A percentile compares a stretch with the other conserved stretches of the same genome.
Evolutionary conservation across 2,797 vertebrate species (phyloP).

Genomic region (Catharus ustulatus): DNA sequence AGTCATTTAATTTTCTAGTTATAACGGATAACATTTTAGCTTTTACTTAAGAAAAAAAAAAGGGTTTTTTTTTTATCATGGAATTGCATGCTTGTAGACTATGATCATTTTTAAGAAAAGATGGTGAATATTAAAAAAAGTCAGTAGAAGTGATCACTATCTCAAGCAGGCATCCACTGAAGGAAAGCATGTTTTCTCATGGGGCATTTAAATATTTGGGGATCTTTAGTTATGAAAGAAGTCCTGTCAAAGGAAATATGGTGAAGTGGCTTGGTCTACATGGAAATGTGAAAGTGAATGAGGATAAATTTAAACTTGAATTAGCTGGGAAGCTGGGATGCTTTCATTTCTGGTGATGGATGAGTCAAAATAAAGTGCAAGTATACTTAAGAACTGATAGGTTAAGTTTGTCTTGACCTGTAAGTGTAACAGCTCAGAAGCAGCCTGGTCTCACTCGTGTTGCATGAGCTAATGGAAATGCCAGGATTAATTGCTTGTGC

Average conservation of each 20-base stretch:
- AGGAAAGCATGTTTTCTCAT: neutral
- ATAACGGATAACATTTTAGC: neutral
- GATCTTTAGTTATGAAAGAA: neutral
- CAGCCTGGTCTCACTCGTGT: neutral
- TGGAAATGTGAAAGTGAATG: neutral
- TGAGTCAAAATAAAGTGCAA: neutral
- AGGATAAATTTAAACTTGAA: neutral
- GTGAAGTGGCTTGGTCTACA: neutral
- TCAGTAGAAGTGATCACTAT: neutral
- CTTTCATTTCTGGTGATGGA: neutral
- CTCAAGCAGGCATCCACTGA: neutral
- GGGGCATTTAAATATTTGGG: neutral
- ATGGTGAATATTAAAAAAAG: neutral
- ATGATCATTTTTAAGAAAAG: neutral
- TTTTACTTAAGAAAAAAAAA: neutral
- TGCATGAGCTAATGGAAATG: constrained; percentile 16
- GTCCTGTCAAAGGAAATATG: neutral
- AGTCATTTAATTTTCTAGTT: neutral
- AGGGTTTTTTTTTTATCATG: neutral
- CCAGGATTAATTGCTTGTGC: neutral
- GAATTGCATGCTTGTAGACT: neutral
- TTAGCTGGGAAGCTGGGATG: neutral
- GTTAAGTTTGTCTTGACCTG: neutral
- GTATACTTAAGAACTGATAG: neutral
- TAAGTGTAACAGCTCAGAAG: neutral